Evolutionary conservation across 2,113 vertebrate genomes (phyloP).

Genomic region (Elanoides forficatus): DNA sequence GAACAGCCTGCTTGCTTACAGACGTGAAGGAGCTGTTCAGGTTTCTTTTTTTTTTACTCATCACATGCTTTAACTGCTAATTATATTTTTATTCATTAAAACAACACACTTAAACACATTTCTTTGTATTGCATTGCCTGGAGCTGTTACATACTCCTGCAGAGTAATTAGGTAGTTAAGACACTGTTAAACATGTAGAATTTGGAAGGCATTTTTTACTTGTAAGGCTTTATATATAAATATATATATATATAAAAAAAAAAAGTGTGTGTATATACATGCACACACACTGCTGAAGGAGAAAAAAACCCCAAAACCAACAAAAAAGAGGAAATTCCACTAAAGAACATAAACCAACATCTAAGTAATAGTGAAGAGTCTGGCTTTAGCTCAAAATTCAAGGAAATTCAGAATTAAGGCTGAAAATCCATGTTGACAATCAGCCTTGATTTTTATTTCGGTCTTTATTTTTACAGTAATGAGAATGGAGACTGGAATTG

Average conservation of each 20-base stretch:
- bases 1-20: background rate
- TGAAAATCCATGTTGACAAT: background rate
- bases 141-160: background rate
- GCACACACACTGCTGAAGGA: background rate
- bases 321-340: background rate
- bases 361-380: background rate
- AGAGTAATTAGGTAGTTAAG: slow-evolving; percentile 2
- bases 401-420: background rate
- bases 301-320: background rate
- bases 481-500: background rate
- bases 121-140: background rate
- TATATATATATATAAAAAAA: too few relatives aligned
- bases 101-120: background rate
- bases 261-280: too few relatives aligned
- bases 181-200: background rate
- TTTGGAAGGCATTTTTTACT: background rate
- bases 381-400: background rate
- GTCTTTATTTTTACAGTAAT: background rate
- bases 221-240: background rate
- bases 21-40: background rate
- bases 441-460: background rate
- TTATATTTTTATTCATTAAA: slow-evolving; percentile 3
- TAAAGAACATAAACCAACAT: background rate
- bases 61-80: background rate
- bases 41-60: background rate